These are phyloP conservation scores for Oenanthe melanoleuca DNA, from an alignment of 2,113 vertebrate species.

Conservation along the genomic window DNA sequence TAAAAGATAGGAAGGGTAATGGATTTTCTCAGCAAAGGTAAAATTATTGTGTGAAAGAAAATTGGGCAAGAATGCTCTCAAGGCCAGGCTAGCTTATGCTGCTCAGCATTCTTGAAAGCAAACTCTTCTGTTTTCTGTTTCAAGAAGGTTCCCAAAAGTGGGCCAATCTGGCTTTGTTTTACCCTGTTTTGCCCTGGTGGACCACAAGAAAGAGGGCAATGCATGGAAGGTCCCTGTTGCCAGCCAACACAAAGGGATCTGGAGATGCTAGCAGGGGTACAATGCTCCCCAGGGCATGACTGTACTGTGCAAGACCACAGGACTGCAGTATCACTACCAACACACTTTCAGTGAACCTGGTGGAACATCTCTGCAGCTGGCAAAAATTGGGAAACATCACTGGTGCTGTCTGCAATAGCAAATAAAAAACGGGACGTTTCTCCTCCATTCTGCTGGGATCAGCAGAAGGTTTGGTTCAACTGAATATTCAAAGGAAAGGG, in stretches of 20 bases:
- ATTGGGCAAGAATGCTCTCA: background rate
- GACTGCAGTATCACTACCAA: background rate
- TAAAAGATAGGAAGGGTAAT: background rate
- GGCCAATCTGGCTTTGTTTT: background rate
- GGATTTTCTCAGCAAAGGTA: background rate
- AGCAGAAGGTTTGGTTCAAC: background rate
- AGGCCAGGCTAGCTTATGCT: background rate
- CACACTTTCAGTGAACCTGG: background rate
- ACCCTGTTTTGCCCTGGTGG: background rate
- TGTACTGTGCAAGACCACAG: background rate
- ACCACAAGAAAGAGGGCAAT: background rate
- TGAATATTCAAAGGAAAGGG: background rate
- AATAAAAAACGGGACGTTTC: background rate
- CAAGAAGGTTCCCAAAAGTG: background rate
- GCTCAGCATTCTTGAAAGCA: background rate
- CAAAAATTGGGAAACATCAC: background rate
- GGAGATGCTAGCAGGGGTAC: background rate
- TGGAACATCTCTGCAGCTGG: background rate
- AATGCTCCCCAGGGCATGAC: fast-evolving
- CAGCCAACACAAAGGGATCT: background rate
- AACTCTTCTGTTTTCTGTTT: background rate
- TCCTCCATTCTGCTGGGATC: background rate
- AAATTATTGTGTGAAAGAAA: background rate
- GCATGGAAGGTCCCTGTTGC: background rate
- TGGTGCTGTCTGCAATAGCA: background rate